These are phyloP conservation scores for Lacerta viridis DNA, from an alignment of 2,797 vertebrate genomes.

Conservation along the genomic window DNA sequence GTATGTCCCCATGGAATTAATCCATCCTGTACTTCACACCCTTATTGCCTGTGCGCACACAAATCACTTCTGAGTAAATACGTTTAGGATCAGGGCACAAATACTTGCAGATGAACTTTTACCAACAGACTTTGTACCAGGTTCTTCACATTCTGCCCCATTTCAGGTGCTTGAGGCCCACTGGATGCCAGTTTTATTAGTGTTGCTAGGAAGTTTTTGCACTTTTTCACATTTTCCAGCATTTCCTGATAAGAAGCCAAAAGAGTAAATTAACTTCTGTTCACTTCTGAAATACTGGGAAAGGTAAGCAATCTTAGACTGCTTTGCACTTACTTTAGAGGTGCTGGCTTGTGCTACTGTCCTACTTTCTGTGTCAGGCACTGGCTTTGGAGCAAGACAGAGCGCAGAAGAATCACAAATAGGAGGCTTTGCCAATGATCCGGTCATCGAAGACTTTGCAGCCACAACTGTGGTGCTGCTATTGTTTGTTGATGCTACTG, in stretches of 20 bases:
- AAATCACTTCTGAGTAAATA: slow-evolving; percentile 1
- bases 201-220: slow-evolving; percentile 95
- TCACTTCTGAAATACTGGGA: not conserved
- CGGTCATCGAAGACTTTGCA: slow-evolving; percentile 71
- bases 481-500: slow-evolving; percentile 73
- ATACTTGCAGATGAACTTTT: slow-evolving; percentile 58
- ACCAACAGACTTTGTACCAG: slow-evolving; percentile 92
- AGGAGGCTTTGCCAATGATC: slow-evolving; percentile 65
- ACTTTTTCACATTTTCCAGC: slow-evolving; percentile 96
- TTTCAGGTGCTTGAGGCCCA: slow-evolving; percentile 88
- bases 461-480: slow-evolving; percentile 72
- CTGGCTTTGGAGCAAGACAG: slow-evolving; percentile 68
- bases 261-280: slow-evolving; percentile 43
- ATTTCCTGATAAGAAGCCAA: slow-evolving; percentile 82
- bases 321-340: slow-evolving; percentile 80
- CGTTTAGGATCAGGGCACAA: slow-evolving; percentile 19
- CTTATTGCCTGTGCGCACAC: not conserved
- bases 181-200: slow-evolving; percentile 93
- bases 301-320: not conserved
- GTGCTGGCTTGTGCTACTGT: slow-evolving; percentile 72
- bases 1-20: too few species aligned
- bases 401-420: slow-evolving; percentile 20
- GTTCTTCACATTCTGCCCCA: slow-evolving; percentile 91
- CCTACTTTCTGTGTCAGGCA: slow-evolving; percentile 74
- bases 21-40: too few species aligned